These are phyloP conservation scores for Drosophila paramelanica DNA, from an alignment of 2,888 invertebrate species.

Conservation along the genomic window DNA sequence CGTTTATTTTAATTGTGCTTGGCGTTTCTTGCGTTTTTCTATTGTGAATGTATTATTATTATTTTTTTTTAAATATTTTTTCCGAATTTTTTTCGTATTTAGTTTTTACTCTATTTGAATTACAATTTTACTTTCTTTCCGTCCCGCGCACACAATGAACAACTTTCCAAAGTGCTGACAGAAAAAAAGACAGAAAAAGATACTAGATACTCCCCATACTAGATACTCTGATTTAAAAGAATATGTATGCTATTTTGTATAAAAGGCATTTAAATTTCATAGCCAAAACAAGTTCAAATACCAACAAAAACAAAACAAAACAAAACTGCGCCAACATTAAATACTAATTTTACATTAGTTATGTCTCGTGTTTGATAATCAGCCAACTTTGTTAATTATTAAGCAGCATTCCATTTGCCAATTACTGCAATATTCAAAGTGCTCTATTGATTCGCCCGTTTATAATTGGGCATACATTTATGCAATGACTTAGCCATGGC, in stretches of 20 bases:
- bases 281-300: too few species aligned
- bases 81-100: too few species aligned
- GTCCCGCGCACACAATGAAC: not conserved
- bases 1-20: constrained; percentile 11
- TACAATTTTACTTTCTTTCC: constrained; percentile 22
- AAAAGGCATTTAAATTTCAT: too few species aligned
- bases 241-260: too few species aligned
- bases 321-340: not conserved
- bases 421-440: constrained; percentile 16
- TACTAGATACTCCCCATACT: too few species aligned
- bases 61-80: not conserved
- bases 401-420: constrained; percentile 21
- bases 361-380: not conserved
- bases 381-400: constrained; percentile 13
- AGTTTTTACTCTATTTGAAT: constrained; percentile 1
- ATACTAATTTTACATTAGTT: not conserved
- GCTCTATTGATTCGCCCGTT: constrained; percentile 17
- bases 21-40: constrained; percentile 7
- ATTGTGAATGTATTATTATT: constrained; percentile 9
- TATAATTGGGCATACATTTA: constrained; percentile 5
- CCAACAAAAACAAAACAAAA: not conserved
- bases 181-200: not conserved
- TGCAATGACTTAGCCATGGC: constrained; percentile 27
- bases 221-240: too few species aligned
- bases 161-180: constrained; percentile 31